Conservation (phyloP, 2,113 vertebrate genomes). For the Myiozetetes cayanensis region DNA sequence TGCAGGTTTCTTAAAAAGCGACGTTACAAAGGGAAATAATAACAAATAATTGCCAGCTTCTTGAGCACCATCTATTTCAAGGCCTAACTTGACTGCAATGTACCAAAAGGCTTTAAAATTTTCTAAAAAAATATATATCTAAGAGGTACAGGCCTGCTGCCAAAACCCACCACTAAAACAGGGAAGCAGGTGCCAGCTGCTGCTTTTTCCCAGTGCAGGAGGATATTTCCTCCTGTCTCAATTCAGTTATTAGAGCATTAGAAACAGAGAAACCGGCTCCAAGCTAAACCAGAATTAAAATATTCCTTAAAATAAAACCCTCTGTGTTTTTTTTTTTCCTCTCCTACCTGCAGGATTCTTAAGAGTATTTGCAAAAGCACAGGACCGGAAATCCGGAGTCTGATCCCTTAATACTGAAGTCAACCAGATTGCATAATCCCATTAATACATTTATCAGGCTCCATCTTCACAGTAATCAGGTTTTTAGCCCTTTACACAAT, state of each 20-base stretch:
- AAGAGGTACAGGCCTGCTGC: background rate
- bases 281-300: background rate
- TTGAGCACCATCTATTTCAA: background rate
- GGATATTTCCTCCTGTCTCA: background rate
- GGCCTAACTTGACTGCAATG: background rate
- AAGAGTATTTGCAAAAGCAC: background rate
- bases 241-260: background rate
- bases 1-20: background rate
- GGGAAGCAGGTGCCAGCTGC: background rate
- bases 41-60: background rate
- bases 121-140: background rate
- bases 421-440: background rate
- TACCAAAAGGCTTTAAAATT: background rate
- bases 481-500: slow-evolving; percentile 30
- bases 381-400: background rate
- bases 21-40: background rate
- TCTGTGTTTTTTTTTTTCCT: background rate
- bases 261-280: background rate
- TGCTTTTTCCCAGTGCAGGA: background rate
- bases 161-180: background rate
- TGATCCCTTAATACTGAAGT: slow-evolving; percentile 29
- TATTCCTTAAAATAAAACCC: background rate
- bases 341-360: background rate
- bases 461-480: slow-evolving; percentile 8
- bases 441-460: slow-evolving; percentile 44